phyloP scores from a whole-genome alignment of 2,113 vertebrate genomes.

The Sapayoa aenigma region DNA sequence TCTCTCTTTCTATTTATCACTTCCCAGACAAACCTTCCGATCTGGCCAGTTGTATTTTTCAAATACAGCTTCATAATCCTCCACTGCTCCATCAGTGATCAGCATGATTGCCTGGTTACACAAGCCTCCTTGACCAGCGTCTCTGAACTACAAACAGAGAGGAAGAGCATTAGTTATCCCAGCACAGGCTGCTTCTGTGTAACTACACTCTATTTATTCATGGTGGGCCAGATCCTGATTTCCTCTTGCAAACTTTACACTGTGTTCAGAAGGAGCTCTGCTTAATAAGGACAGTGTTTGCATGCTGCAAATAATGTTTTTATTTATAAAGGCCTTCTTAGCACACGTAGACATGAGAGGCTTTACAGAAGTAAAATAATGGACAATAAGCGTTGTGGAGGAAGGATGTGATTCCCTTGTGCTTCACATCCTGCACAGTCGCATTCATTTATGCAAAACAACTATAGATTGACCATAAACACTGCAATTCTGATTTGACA shows the following conservation, averaged over 20 bases:
- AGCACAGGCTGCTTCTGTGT: neutral
- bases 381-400: neutral
- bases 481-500: neutral
- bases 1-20: neutral
- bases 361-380: neutral
- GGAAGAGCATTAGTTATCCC: neutral
- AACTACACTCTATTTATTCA: neutral
- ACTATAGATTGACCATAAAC: neutral
- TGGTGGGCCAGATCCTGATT: neutral
- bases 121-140: constrained; percentile 83
- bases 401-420: neutral
- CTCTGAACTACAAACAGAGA: constrained; percentile 72
- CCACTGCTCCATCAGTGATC: constrained; percentile 93
- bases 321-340: neutral
- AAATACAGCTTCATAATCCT: constrained; percentile 89
- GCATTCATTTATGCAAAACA: neutral
- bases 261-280: neutral
- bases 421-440: neutral
- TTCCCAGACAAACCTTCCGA: constrained; percentile 77
- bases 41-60: constrained; percentile 94
- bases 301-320: neutral
- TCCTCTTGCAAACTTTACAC: neutral
- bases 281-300: neutral
- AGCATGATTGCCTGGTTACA: constrained; percentile 98
- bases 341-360: neutral